A percentile compares a stretch with the other conserved stretches of the same genome.
phyloP scores from a whole-genome alignment of 2,797 vertebrate genomes.

The Columba guinea region DNA sequence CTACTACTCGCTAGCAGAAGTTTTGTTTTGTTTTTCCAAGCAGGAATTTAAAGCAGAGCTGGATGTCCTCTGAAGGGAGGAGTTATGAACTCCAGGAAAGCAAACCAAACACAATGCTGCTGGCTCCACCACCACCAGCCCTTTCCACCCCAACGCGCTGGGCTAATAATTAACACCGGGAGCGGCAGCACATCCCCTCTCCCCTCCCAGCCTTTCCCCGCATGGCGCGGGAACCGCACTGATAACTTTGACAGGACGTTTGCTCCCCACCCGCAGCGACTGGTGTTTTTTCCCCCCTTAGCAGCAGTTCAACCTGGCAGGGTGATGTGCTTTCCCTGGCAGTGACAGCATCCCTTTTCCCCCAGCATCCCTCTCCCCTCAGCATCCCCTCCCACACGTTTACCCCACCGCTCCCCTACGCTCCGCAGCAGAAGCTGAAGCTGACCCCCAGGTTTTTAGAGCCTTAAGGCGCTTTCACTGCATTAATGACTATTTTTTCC shows the following conservation, averaged over 20 bases:
- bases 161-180: slow-evolving; percentile 19
- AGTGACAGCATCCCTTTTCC: background rate
- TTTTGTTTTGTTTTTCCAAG: background rate
- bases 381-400: background rate
- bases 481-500: background rate
- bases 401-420: fast-evolving
- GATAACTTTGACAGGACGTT: background rate
- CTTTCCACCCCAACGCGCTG: background rate
- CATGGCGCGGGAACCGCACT: fast-evolving
- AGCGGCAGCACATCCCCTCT: background rate
- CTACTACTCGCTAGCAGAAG: background rate
- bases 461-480: background rate
- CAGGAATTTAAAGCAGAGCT: background rate
- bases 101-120: fast-evolving
- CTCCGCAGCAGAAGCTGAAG: background rate
- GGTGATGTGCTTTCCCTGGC: background rate
- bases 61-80: background rate
- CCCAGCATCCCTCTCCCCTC: background rate
- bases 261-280: background rate
- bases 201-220: background rate
- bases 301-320: background rate
- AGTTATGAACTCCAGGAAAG: background rate
- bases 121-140: background rate
- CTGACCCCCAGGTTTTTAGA: background rate
- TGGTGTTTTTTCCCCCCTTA: background rate